Base-by-base conservation (phyloP, 2,113 vertebrate genomes). In the Eupsittula cactorum region DNA sequence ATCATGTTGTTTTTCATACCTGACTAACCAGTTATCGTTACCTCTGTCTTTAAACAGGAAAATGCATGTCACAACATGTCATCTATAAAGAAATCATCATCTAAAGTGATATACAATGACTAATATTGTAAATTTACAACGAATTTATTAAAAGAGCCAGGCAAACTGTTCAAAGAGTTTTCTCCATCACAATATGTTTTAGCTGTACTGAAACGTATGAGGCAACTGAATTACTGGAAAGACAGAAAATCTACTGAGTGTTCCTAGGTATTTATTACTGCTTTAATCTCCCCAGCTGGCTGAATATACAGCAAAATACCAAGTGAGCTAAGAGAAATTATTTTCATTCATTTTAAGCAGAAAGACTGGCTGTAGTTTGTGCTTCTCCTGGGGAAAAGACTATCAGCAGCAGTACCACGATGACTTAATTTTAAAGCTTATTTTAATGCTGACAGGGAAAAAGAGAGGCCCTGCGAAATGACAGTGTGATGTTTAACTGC, bases 11-110 rank as follows among this genome's bases (percentile, higher is more conserved):
- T 99, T 99, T 97, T 99, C 99, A 52, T 99, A 99, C 97, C 97
- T 99, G 96, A 99, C 98, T 96, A 99, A 97, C 99, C 99, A 99
- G 97, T 99, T 99, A 95, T 99, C 99, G 4, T 99, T 99, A 75
- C 99, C 99, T 92, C 99, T 98, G 97, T 99, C 99, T 99, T 97
- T 94, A 62, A 95, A 97, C 47, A 94, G n/a, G 82, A 93, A 95
- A 77, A 95, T 20, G 63, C 27, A 91, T 44, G 55, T 94, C 59
- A 95, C 28, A 64, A 81, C 3, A 55, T 0, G 4, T 35, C 9
- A 80, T 28, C 91, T 55, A 69, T 11, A 79, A 49, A 92, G 35
- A 86, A 76, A 70, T 33, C 8, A 63, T 55, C 24, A 60, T 41
- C 50, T 41, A 65, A 46, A 46, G 28, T 35, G 7, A 55, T 33